Percentiles rank a stretch among this genome's conserved stretches.
These are phyloP conservation scores for Ariolimax columbianus DNA, from an alignment of 2,888 invertebrate species.

Conservation along the genomic window DNA sequence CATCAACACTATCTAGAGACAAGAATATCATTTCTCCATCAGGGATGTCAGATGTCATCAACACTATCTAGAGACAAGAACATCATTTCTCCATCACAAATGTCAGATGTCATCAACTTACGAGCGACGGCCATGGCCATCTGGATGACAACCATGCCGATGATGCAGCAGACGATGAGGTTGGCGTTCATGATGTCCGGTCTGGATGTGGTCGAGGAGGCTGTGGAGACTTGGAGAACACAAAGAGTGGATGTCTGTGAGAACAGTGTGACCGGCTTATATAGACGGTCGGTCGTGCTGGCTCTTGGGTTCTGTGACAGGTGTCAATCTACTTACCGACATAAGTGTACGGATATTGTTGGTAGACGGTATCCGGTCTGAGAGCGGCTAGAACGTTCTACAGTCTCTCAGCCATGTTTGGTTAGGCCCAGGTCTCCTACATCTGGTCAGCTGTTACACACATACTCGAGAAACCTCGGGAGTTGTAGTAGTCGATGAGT, in stretches of 20 bases:
- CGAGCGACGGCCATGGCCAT: not conserved
- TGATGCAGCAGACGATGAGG: constrained; percentile 4
- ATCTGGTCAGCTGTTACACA: too few species aligned
- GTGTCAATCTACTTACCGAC: not conserved
- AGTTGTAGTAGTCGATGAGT: too few species aligned
- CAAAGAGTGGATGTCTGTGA: not conserved
- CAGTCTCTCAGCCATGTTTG: not conserved
- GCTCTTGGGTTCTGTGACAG: not conserved
- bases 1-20: too few species aligned
- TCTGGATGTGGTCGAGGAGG: not conserved
- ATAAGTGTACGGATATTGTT: not conserved
- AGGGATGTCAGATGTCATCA: too few species aligned
- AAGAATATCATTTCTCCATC: too few species aligned
- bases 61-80: too few species aligned
- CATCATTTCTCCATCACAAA: not conserved
- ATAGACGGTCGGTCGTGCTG: not conserved
- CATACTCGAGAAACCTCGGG: too few species aligned
- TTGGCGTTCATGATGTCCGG: constrained; percentile 18
- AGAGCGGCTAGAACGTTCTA: not conserved
- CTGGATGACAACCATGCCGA: not conserved
- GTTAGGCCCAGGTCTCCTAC: too few species aligned
- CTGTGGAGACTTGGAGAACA: constrained; percentile 3
- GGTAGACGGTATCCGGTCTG: not conserved
- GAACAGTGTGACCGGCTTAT: not conserved
- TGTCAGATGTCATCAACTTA: not conserved